These are phyloP conservation scores for Clarias macrocephalus DNA, from an alignment of 2,113 vertebrate genomes.

Conservation along the genomic window DNA sequence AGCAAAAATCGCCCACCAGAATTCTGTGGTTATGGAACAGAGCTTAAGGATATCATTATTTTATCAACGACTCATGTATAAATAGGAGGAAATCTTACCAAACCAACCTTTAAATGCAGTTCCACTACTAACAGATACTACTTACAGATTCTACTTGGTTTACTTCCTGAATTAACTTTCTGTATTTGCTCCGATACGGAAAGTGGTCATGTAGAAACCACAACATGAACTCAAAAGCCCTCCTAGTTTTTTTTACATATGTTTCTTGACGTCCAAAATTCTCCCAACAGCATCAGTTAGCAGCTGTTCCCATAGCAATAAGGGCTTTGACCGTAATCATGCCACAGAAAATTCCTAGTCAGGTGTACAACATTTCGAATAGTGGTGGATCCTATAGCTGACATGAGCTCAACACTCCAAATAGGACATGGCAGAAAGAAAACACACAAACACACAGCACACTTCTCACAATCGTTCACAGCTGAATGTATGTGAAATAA, in stretches of 20 bases:
- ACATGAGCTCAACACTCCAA: neutral
- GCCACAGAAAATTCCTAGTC: neutral
- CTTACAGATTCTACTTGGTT: neutral
- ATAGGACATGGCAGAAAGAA: neutral
- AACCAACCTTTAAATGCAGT: neutral
- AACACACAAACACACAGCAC: neutral
- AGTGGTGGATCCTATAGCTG: neutral
- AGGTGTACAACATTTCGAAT: neutral
- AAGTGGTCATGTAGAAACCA: neutral
- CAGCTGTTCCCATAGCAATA: neutral
- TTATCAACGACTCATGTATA: neutral
- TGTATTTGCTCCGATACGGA: neutral
- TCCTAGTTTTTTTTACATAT: constrained; percentile 31
- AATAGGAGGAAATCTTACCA: neutral
- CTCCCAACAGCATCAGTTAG: neutral
- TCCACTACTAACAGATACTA: neutral
- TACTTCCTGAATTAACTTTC: neutral
- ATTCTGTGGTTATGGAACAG: neutral
- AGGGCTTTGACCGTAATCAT: neutral
- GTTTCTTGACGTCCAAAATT: neutral
- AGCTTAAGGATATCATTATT: neutral
- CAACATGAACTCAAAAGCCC: neutral
- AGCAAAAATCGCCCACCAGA: neutral
- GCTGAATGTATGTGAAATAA: constrained; percentile 1
- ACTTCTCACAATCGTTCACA: neutral